phyloP scores from a whole-genome alignment of 2,113 vertebrate genomes.

The Cacatua alba region DNA sequence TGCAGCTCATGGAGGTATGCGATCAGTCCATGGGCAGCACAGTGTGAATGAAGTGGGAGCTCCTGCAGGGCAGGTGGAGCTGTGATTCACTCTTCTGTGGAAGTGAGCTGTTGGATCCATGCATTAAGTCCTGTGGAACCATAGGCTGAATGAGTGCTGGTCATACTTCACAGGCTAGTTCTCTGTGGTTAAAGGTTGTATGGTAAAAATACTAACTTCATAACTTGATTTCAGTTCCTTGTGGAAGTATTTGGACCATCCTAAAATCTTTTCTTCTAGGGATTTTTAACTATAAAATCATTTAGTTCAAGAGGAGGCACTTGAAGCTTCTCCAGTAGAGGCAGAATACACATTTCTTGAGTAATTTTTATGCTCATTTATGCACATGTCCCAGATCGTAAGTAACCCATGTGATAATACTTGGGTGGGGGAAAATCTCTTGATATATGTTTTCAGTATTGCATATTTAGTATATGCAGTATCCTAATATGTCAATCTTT shows the following conservation, averaged over 20 bases:
- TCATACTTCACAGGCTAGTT: not conserved
- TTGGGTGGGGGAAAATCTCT: not conserved
- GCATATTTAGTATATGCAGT: not conserved
- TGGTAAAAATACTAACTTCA: not conserved
- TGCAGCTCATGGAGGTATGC: rapidly evolving
- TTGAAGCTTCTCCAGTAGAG: not conserved
- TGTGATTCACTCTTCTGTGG: not conserved
- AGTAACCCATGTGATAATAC: not conserved
- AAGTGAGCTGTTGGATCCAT: not conserved
- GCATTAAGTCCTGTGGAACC: not conserved
- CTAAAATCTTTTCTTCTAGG: not conserved
- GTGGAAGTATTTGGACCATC: not conserved
- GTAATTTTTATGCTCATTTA: not conserved
- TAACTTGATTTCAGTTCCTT: not conserved
- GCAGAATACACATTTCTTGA: not conserved
- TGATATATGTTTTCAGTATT: not conserved
- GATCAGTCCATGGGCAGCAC: not conserved
- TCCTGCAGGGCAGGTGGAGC: not conserved
- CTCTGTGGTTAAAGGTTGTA: not conserved
- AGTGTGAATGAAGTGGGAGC: not conserved
- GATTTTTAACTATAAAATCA: not conserved
- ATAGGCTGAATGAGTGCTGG: not conserved
- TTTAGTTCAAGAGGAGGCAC: not conserved
- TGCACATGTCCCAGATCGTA: too few species aligned
- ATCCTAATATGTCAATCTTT: not conserved